A percentile compares a stretch with the other conserved stretches of the same genome.
phyloP scores from a whole-genome alignment of 2,113 vertebrate genomes.

The Pleuronectes platessa region DNA sequence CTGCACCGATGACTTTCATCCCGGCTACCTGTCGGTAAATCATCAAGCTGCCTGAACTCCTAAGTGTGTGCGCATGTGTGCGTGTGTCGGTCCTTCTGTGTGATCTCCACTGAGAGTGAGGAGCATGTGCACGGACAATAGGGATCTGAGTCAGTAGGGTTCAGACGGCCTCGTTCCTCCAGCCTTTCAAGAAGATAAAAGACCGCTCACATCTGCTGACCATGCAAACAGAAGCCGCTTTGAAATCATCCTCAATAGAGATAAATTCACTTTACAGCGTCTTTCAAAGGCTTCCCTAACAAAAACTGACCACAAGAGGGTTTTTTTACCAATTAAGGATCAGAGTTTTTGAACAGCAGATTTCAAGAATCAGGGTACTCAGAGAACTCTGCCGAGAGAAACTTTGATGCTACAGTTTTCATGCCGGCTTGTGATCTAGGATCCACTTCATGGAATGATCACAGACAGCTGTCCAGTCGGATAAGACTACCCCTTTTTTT shows the following conservation, averaged over 20 bases:
- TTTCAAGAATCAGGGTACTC: constrained; percentile 42
- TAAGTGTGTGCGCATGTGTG: constrained; percentile 5
- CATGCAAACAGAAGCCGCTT: constrained; percentile 54
- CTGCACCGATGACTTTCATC: constrained; percentile 58
- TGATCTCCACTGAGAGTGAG: constrained; percentile 38
- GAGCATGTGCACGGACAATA: constrained; percentile 52
- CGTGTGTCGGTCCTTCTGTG: neutral
- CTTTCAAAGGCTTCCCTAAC: constrained; percentile 61
- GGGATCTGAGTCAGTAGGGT: constrained; percentile 45
- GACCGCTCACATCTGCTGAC: constrained; percentile 68
- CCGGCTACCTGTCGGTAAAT: constrained; percentile 17
- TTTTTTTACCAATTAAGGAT: constrained; percentile 55
- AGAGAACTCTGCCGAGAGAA: constrained; percentile 31
- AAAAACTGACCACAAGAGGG: constrained; percentile 48
- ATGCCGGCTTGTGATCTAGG: constrained; percentile 26
- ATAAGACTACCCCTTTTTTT: neutral
- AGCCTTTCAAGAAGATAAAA: constrained; percentile 65
- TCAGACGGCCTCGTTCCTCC: constrained; percentile 44
- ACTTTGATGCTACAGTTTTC: constrained; percentile 50
- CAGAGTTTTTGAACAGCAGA: constrained; percentile 40
- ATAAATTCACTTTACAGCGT: constrained; percentile 47
- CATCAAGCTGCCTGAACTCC: constrained; percentile 35
- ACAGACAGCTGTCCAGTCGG: constrained; percentile 27
- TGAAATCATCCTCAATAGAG: constrained; percentile 73
- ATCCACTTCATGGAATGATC: constrained; percentile 22